These are phyloP conservation scores for Melanocharis versteri DNA, from an alignment of 2,113 vertebrate species.

Conservation along the genomic window DNA sequence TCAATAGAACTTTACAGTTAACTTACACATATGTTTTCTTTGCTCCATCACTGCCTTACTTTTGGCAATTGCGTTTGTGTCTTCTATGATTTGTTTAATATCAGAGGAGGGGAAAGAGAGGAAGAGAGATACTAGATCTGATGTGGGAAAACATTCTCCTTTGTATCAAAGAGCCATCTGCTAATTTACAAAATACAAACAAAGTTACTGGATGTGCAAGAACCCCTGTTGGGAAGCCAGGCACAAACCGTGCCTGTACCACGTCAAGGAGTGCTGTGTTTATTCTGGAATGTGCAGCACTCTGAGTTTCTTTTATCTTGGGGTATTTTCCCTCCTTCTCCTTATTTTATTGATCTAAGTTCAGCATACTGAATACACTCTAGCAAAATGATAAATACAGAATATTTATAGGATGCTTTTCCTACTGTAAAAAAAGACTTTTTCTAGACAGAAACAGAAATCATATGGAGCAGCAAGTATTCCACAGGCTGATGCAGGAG, in stretches of 20 bases:
- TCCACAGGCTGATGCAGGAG: neutral
- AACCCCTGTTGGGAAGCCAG: conserved; percentile 45
- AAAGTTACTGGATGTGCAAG: conserved; percentile 60
- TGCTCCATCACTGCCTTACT: neutral
- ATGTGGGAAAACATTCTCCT: conserved; percentile 29
- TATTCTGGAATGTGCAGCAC: conserved; percentile 28
- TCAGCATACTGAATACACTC: neutral
- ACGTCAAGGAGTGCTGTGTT: conserved; percentile 16
- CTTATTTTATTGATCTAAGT: conserved; percentile 1
- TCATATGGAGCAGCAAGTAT: neutral
- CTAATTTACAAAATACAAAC: conserved; percentile 69
- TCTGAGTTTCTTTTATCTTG: conserved; percentile 18
- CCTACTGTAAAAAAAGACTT: neutral
- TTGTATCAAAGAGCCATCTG: conserved; percentile 68
- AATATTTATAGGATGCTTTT: conserved; percentile 1
- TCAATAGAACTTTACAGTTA: neutral
- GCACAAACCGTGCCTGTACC: conserved; percentile 45
- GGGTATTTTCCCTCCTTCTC: conserved; percentile 12
- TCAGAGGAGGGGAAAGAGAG: neutral
- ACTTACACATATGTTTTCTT: neutral
- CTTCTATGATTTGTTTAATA: conserved; percentile 21
- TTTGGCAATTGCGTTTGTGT: neutral
- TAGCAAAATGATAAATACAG: conserved; percentile 10
- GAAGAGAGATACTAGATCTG: neutral
- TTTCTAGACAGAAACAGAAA: neutral